Base-by-base conservation (phyloP, 2,888 invertebrate genomes). In the Ryuthela nishihirai region DNA sequence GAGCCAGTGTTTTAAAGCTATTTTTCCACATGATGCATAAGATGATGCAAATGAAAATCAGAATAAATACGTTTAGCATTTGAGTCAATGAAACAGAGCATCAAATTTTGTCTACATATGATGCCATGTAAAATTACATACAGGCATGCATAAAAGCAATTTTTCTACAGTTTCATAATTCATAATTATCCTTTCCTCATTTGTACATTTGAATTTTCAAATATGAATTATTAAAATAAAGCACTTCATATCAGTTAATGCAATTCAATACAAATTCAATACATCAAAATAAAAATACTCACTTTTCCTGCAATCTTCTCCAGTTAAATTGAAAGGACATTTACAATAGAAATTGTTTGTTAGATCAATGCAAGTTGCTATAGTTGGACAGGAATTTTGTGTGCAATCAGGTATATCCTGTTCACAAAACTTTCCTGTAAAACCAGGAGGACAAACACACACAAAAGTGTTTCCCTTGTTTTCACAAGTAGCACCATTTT, bases 271-370 rank as follows among this genome's bases (percentile, higher is more conserved):
- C 12, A 9, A 29, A 29, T 29, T 29, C 29, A 29, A 29, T 29
- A 29, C 29, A 29, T 29, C 29, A 29, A 9, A 29, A 29, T 29
- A 7, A 29, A 32, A 44, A 41, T 9, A 72, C 82, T 79, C 81
- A 92, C 91, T 85, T 81, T 97, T 97, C 72, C 93, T 82, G 71
- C 98, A 98, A 71, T 93, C 91, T 71, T 93, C 91, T 48, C 98
- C 98, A 20, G 95, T 97, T 69, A 92, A 81, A 72, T 95, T 95
- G 74, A 95, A 92, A 7, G 95, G 94, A 79, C 98, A 98, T 74
- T 93, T 90, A 70, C 98, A 98, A 72, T 91, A 92, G 78, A 91
- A 92, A 69, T 85, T 83, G 67, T 88, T 88, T 39, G 89, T 90
- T 42, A 93, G 78, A 75, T 94, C 93, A 66, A 94, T 87, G 71